Conservation (phyloP, 2,888 invertebrate species). For the Leptopilina syphax region DNA sequence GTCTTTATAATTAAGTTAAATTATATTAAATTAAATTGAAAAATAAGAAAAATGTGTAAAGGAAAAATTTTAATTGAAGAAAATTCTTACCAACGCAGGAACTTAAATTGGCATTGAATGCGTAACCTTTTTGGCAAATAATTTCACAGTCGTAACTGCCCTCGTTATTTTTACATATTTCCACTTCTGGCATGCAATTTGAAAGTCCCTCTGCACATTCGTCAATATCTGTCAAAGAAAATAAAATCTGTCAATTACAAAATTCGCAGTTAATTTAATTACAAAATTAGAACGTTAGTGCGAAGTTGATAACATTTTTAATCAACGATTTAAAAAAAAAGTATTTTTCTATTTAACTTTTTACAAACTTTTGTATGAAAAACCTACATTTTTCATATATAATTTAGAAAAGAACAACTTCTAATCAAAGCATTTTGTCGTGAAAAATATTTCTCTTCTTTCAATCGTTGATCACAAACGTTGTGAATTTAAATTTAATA, state of each 20-base stretch:
- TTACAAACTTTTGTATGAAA: no score
- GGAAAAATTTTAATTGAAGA: not conserved
- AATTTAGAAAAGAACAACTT: no score
- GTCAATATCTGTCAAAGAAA: slow-evolving; percentile 82
- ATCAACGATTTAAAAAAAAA: no score
- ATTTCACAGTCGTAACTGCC: slow-evolving; percentile 86
- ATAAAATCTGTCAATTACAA: not conserved
- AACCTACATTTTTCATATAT: no score
- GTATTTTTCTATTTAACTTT: no score
- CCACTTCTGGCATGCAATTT: slow-evolving; percentile 84
- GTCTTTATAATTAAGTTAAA: no score
- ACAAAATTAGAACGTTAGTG: not conserved
- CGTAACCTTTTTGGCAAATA: slow-evolving; percentile 68
- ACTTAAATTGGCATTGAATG: slow-evolving; percentile 63
- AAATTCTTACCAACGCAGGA: slow-evolving; percentile 69
- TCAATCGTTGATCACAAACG: no score
- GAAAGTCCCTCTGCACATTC: slow-evolving; percentile 89
- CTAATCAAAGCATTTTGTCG: no score
- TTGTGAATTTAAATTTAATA: no score
- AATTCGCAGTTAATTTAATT: no score
- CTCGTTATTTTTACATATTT: slow-evolving; percentile 88
- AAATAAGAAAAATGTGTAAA: not conserved
- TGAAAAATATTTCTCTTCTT: not conserved
- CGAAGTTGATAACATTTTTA: no score
- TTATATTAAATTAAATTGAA: no score